Conservation (phyloP, 2,113 vertebrate species). For the Microcebus ravelobensis region DNA sequence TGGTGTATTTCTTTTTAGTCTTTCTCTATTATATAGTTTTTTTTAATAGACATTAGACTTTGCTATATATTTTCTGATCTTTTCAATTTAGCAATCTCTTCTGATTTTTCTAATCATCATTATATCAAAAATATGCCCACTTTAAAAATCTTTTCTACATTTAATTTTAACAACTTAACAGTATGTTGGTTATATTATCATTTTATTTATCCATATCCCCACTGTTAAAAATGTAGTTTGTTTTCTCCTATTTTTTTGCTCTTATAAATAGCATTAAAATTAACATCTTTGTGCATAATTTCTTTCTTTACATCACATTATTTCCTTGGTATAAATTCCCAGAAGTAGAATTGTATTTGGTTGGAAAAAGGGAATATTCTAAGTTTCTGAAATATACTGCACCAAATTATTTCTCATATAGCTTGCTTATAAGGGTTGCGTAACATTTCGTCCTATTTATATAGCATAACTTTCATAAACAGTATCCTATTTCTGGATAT, state of each 20-base stretch:
- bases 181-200: background rate
- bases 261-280: background rate
- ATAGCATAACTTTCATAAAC: background rate
- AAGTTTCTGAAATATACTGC: background rate
- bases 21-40: background rate
- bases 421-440: background rate
- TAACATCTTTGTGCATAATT: background rate
- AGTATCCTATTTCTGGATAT: background rate
- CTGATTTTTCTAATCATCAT: background rate
- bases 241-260: background rate
- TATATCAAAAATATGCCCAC: background rate
- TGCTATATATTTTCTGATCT: background rate
- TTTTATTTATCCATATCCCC: background rate
- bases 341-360: background rate
- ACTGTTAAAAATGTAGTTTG: background rate
- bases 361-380: background rate
- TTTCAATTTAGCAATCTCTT: background rate
- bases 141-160: background rate
- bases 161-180: background rate
- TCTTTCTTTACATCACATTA: background rate
- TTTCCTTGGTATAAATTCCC: background rate
- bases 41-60: background rate
- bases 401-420: background rate
- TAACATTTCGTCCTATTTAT: background rate
- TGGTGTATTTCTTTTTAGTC: background rate